Base-by-base conservation (phyloP, 2,888 invertebrate species). In the Leptopilina myrica region DNA sequence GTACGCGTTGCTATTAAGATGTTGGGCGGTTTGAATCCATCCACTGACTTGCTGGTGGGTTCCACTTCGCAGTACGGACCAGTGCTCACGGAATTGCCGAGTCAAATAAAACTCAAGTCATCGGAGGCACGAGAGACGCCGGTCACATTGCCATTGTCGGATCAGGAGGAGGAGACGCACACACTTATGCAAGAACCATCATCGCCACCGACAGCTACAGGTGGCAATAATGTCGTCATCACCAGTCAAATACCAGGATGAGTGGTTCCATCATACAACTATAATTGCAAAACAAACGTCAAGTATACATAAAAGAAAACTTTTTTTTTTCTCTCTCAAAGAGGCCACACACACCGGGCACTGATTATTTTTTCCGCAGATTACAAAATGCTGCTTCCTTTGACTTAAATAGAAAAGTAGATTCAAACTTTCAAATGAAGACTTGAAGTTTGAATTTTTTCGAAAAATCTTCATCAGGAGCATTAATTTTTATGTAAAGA, bases 61-160 rank as follows among this genome's bases (percentile, higher is more conserved):
- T 91, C 91, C 90, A 90, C 91, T 91, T 91, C 91, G 91, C 91
- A 91, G 91, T 91, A 91, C 91, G 91, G 91, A 89, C 91, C 91
- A 78, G 91, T 91, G 90, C 91, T 91, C 77, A 91, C 91, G 64
- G 91, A 91, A 87, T 84, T 91, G 83, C 91, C 91, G 78, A 90
- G 90, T 78, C 91, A 91, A 81, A 80, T 89, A 86, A 91, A 90
- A 84, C 81, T 88, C 80, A 90, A 89, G 82, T 89, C 90, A 79
- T 81, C 85, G 8, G 87, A 81, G 67, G 81, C 84, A 6, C 84
- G 86, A 12, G 88, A 88, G 77, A 86, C 87, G 6, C 83, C 86
- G 0, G 85, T 87, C 26, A 86, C 89, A 5, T 85, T 89, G 33
- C 88, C 91, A 20, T 84, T 91, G 46, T 91, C 91, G 4, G 91